Conservation (phyloP, 2,888 invertebrate genomes). For the Harmothoe impar region DNA sequence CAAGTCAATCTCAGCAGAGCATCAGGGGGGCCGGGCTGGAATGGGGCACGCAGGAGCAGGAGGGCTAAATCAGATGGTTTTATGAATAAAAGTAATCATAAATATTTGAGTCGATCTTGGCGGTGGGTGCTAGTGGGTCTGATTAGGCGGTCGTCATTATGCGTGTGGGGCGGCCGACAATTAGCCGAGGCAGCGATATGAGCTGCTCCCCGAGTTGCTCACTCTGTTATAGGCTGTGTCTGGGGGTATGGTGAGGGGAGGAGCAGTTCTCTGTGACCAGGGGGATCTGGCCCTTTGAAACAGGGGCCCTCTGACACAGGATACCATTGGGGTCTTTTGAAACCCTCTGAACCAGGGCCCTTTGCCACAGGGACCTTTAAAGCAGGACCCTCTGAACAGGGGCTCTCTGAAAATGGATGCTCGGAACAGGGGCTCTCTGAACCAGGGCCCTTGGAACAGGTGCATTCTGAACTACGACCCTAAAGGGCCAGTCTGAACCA, state of each 20-base stretch:
- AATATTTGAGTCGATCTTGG: slow-evolving; percentile 45
- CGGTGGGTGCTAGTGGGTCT: background rate
- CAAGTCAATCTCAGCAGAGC: background rate
- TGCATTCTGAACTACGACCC: too few species aligned
- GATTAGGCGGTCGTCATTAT: slow-evolving; percentile 42
- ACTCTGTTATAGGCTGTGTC: background rate
- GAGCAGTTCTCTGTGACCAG: too few species aligned
- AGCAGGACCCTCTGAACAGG: too few species aligned
- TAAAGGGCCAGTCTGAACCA: too few species aligned
- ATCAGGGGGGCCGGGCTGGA: background rate
- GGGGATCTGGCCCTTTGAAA: too few species aligned
- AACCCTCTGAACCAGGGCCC: too few species aligned
- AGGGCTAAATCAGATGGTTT: slow-evolving; percentile 49
- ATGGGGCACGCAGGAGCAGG: background rate
- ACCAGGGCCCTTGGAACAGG: too few species aligned
- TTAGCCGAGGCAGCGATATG: background rate
- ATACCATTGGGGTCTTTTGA: too few species aligned
- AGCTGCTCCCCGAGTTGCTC: background rate
- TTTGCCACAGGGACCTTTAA: too few species aligned
- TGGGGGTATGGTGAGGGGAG: background rate
- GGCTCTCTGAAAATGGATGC: too few species aligned
- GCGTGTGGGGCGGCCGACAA: background rate
- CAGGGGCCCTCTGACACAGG: too few species aligned
- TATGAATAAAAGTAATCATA: slow-evolving; percentile 58
- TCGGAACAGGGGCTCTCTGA: too few species aligned